Percentiles rank a stretch among this genome's conserved stretches.
These are phyloP conservation scores for Seriola rivoliana DNA, from an alignment of 2,113 vertebrate species.

Conservation along the genomic window DNA sequence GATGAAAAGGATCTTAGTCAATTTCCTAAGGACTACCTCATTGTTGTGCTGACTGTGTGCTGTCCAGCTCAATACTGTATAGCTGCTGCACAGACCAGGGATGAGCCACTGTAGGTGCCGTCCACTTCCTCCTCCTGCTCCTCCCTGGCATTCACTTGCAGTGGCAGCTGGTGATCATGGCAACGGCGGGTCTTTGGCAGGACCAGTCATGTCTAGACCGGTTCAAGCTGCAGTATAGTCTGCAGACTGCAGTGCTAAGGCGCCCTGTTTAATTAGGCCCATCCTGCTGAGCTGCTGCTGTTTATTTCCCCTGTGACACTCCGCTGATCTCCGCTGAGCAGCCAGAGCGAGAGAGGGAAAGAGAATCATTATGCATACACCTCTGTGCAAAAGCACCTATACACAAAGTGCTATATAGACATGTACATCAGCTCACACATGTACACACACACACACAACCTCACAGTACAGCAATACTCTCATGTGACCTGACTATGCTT, in stretches of 20 bases:
- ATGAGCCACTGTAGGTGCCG: conserved; percentile 43
- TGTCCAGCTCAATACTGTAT: background rate
- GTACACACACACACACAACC: background rate
- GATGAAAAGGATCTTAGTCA: conserved; percentile 14
- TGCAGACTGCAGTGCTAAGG: conserved; percentile 66
- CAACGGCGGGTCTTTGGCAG: conserved; percentile 62
- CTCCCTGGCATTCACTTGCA: conserved; percentile 60
- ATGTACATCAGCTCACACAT: conserved; percentile 24
- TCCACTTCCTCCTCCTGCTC: conserved; percentile 29
- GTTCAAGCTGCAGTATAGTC: conserved; percentile 65
- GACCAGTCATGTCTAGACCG: conserved; percentile 67
- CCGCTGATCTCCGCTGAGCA: conserved; percentile 72
- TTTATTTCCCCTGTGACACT: conserved; percentile 82
- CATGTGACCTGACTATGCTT: conserved; percentile 6
- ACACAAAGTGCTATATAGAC: conserved; percentile 20
- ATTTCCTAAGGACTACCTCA: conserved; percentile 26
- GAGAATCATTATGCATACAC: conserved; percentile 66
- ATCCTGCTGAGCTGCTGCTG: conserved; percentile 80
- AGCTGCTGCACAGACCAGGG: conserved; percentile 28
- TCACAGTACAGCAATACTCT: background rate
- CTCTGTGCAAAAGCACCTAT: conserved; percentile 37
- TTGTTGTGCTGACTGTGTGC: conserved; percentile 32
- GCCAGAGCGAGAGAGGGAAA: conserved; percentile 43
- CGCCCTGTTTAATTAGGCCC: conserved; percentile 82
- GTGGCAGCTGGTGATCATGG: conserved; percentile 75